Evolutionary conservation across 2,888 invertebrate genomes (phyloP).

Genomic region (Pantelozetes paolii): DNA sequence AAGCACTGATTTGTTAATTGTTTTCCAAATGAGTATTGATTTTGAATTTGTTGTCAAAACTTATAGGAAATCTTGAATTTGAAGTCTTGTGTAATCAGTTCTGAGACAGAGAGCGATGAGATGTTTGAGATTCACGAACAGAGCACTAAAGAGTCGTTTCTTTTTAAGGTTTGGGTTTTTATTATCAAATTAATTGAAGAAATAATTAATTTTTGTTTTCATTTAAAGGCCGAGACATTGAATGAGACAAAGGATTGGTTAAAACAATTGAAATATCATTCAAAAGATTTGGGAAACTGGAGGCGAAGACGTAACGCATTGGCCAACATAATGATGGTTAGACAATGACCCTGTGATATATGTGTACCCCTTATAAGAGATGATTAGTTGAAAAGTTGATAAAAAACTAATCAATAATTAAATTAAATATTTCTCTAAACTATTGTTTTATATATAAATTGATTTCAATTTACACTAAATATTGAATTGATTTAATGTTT

Average conservation of each 20-base stretch:
- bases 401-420: no score
- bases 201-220: neutral
- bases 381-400: no score
- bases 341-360: conserved; percentile 38
- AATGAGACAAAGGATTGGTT: conserved; percentile 83
- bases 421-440: no score
- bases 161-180: conserved; percentile 53
- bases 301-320: conserved; percentile 82
- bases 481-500: neutral
- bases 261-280: conserved; percentile 80
- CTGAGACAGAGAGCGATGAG: conserved; percentile 74
- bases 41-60: neutral
- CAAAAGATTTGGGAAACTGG: conserved; percentile 88
- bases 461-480: no score
- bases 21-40: conserved; percentile 10
- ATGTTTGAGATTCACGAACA: conserved; percentile 76
- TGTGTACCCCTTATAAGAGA: neutral
- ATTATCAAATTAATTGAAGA: neutral
- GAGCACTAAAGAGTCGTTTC: conserved; percentile 47
- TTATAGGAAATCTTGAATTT: conserved; percentile 76
- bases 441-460: no score
- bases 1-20: conserved; percentile 48
- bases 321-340: conserved; percentile 78
- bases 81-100: conserved; percentile 83
- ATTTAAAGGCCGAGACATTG: conserved; percentile 73